Evolutionary conservation across 2,113 vertebrate genomes (phyloP), one percentile per base, ranked within the genome.

Genomic region (Sebastes schlegelii): DNA sequence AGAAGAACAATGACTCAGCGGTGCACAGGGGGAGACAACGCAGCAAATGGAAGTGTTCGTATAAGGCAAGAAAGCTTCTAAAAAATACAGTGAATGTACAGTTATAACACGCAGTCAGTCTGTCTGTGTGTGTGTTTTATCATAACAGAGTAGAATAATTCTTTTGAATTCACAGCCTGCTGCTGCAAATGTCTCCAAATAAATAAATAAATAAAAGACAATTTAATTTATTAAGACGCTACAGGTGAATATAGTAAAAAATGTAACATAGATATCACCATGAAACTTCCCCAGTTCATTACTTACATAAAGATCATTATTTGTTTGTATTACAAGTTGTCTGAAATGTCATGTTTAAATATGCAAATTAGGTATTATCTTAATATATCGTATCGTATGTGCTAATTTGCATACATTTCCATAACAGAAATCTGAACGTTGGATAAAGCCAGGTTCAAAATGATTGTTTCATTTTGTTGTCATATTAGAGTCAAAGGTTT

Each of bases 1-100:
- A 71, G 43, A 68, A 54, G 75, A 49, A 88, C 58, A 79, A 79
- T 72, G 77, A 68, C n/a, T 67, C 40, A 49, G 54, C 6, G 4
- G 49, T 45, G 34, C 21, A 48, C 4, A 42, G 17, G 42, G 46
- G 16, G 66, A 64, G 49, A 13, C 34, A 74, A 49, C 42, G 43
- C 4, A 79, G 13, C n/a, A 6, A 74, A 58, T 6, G 11, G 19
- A 73, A 43, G 40, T 60, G 57, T n/a, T 57, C 26, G 9, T 72
- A 4, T 10, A 58, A 69, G n/a, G 23, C 23, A 54, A 75, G 45
- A 77, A 57, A 57, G 40, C 23, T 45, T 77, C 21, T 45, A 45
- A 67, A 49, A 34, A 74, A 68, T 63, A 67, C n/a, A 58, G 16
- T 34, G 49, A 75, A 54, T 70, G 17, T 57, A 60, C 60, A 65